Base-by-base conservation (phyloP, 2,888 invertebrate genomes). In the Himalopsyche tibetana region DNA sequence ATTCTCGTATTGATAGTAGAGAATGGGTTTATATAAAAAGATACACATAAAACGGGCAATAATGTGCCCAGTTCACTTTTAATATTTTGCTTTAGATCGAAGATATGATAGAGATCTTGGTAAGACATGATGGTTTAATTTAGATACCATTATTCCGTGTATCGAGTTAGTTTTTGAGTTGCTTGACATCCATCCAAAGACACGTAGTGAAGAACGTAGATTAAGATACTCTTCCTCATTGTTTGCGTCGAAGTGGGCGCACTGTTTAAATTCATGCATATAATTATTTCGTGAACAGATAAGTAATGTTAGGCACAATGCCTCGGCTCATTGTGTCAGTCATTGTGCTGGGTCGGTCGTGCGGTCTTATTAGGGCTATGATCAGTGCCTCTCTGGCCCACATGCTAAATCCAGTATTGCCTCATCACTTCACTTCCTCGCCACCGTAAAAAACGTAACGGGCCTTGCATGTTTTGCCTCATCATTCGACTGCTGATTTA, bases 361-460 rank as follows among this genome's bases (percentile, higher is more conserved):
- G 74, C 36, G 74, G 6, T 74, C 74, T 74, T 74, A 74, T 74
- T 74, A 74, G 74, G 69, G 74, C 12, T 74, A 15, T 38, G 28
- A 15, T 74, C 74, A 15, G 38, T 36, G 38, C 28, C 15, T 74
- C 74, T 74, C 36, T 74, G 74, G 74, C 74, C 74, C 74, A 74
- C 74, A 74, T 74, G 74, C 74, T 74, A 74, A 74, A 74, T 74
- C 74, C 28, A 74, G 74, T 74, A 28, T 74, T 74, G 74, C 38
- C 36, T 51, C 51, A 51, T 51, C 51, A 51, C 51, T 15, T 51
- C 51, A 51, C 12, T 15, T 51, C 51, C 15, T 36, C 74, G 74
- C 19, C 74, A 74, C 36, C 12, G 74, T 15, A 51, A 15, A 5
- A 74, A 63, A 63, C 19, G 28, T 74, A 74, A 74, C 74, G 74